Conservation (phyloP, 2,888 invertebrate genomes). For the Mycalesis mineus region DNA sequence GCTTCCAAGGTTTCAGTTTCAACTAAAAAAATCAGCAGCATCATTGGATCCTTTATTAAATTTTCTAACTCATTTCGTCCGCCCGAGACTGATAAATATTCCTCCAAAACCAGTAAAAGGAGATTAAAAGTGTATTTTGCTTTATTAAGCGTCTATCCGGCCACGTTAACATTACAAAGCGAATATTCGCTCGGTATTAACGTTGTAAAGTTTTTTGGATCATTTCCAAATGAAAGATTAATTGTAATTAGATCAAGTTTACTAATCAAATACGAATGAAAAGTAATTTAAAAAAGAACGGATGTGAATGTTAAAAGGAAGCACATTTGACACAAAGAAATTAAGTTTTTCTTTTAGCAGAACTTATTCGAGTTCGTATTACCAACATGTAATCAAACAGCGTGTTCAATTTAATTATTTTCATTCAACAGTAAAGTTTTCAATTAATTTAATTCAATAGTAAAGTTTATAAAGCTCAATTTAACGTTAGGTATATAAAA, state of each 20-base stretch:
- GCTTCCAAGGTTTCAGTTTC: not conserved
- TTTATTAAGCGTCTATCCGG: constrained; percentile 4
- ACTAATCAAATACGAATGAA: not conserved
- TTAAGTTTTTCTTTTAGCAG: too few relatives aligned
- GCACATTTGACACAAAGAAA: too few relatives aligned
- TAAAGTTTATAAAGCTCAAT: too few relatives aligned
- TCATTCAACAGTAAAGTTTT: too few relatives aligned
- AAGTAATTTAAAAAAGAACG: too few relatives aligned
- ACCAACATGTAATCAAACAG: too few relatives aligned
- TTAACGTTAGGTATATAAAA: too few relatives aligned
- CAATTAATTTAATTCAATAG: too few relatives aligned
- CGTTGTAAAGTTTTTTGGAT: not conserved
- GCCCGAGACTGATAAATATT: not conserved
- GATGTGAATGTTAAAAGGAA: too few relatives aligned
- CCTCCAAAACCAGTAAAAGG: constrained; percentile 2
- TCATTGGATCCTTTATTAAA: constrained; percentile 4
- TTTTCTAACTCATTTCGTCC: constrained; percentile 4
- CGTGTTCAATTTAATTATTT: too few relatives aligned
- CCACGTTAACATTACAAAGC: not conserved
- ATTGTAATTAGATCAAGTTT: too few relatives aligned
- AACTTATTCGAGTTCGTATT: too few relatives aligned
- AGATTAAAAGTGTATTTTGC: constrained; percentile 5
- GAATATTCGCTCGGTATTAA: not conserved
- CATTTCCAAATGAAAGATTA: not conserved
- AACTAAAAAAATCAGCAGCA: not conserved